Conservation (phyloP, 2,888 invertebrate genomes). For the Leucophenga maculata region DNA sequence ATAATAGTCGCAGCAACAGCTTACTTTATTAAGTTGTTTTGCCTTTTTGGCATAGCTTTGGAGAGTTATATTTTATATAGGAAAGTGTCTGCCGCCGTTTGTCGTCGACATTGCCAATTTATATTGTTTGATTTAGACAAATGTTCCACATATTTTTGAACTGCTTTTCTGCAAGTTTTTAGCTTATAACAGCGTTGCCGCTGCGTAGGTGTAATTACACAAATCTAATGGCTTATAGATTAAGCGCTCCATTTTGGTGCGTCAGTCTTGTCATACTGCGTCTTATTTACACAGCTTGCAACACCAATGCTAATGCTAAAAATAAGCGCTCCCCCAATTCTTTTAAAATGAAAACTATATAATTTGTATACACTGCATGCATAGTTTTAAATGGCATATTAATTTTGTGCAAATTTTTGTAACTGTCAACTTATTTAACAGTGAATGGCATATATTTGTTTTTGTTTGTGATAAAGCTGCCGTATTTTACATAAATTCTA, state of each 20-base stretch:
- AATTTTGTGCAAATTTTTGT: no score
- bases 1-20: no score
- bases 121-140: constrained; percentile 3
- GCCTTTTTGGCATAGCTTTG: constrained; percentile 11
- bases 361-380: no score
- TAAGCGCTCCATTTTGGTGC: background rate
- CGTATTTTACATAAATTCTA: no score
- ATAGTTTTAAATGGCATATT: no score
- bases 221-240: constrained; percentile 12
- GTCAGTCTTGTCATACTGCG: background rate
- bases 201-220: constrained; percentile 11
- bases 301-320: background rate
- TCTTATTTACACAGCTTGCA: constrained; percentile 1
- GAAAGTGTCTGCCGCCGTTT: background rate
- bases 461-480: no score
- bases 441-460: no score
- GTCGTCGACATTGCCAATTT: background rate
- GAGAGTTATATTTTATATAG: background rate
- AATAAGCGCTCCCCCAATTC: background rate
- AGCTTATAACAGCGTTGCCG: background rate
- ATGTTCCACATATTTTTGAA: background rate
- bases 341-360: no score
- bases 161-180: background rate
- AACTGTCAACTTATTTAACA: no score
- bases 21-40: constrained; percentile 12